Evolutionary conservation across 1,140 invertebrate species (phyloP).

Genomic region (Onthophagus taurus): DNA sequence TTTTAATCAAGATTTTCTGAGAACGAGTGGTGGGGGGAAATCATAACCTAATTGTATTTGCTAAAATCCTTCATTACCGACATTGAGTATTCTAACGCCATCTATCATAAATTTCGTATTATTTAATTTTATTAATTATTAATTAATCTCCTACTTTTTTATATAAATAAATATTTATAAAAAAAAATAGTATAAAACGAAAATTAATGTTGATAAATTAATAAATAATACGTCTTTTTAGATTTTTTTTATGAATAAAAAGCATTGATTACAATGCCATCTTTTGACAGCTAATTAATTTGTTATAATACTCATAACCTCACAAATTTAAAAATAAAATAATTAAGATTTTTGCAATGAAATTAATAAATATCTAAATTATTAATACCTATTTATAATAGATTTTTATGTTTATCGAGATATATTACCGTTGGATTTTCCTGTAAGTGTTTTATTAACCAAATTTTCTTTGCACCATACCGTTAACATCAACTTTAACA

Average conservation of each 20-base stretch:
- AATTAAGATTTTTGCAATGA: neutral
- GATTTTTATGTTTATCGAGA: constrained; percentile 1
- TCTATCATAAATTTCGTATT: too few relatives aligned
- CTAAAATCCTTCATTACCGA: too few relatives aligned
- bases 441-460: constrained; percentile 50
- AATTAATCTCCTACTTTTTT: too few relatives aligned
- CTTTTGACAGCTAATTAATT: neutral
- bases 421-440: constrained; percentile 46
- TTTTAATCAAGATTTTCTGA: too few relatives aligned
- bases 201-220: too few relatives aligned
- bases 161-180: too few relatives aligned
- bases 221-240: too few relatives aligned
- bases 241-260: neutral
- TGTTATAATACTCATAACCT: neutral
- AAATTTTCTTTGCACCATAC: constrained; percentile 70
- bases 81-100: too few relatives aligned
- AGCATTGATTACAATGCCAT: neutral
- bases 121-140: too few relatives aligned
- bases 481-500: constrained; percentile 68
- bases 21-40: too few relatives aligned
- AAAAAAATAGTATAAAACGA: too few relatives aligned
- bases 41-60: too few relatives aligned
- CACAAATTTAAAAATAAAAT: neutral
- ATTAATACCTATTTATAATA: constrained; percentile 3
- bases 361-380: neutral